These are phyloP conservation scores for Mylabris sibirica DNA, from an alignment of 2,888 invertebrate genomes.

Conservation along the genomic window DNA sequence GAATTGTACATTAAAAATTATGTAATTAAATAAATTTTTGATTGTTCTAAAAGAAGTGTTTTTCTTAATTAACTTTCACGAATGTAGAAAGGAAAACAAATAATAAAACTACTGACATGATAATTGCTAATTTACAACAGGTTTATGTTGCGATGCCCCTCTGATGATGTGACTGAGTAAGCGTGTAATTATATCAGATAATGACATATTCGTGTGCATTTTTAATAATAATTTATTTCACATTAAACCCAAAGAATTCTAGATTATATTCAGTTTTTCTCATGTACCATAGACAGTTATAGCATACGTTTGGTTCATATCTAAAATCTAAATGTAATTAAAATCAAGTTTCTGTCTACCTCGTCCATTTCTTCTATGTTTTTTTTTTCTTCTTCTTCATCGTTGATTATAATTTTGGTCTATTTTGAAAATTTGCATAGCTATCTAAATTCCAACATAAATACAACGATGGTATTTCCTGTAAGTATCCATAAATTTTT, in stretches of 20 bases:
- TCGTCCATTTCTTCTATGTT: no score
- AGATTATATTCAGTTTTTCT: slow-evolving; percentile 31
- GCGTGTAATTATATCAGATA: slow-evolving; percentile 35
- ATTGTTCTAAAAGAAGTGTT: slow-evolving; percentile 17
- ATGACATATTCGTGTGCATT: slow-evolving; percentile 45
- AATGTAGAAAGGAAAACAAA: background rate
- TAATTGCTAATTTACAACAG: slow-evolving; percentile 24
- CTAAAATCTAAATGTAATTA: slow-evolving; percentile 23
- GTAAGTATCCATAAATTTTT: background rate
- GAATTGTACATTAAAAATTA: background rate
- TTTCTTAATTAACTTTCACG: slow-evolving; percentile 17
- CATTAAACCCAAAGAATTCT: slow-evolving; percentile 34
- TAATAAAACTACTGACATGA: slow-evolving; percentile 13
- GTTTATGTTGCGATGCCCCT: background rate
- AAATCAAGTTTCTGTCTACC: slow-evolving; percentile 23
- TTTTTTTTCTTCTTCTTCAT: background rate
- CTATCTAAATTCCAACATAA: slow-evolving; percentile 26
- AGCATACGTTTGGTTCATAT: background rate
- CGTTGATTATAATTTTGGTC: background rate
- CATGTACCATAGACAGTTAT: slow-evolving; percentile 14
- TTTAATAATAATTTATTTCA: slow-evolving; percentile 46
- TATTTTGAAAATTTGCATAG: slow-evolving; percentile 36
- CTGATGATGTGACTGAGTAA: slow-evolving; percentile 30
- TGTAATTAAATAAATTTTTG: slow-evolving; percentile 22
- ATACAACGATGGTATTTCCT: background rate